Evolutionary conservation across 2,797 vertebrate genomes (phyloP).

Genomic region (Mionectes olivaceus): DNA sequence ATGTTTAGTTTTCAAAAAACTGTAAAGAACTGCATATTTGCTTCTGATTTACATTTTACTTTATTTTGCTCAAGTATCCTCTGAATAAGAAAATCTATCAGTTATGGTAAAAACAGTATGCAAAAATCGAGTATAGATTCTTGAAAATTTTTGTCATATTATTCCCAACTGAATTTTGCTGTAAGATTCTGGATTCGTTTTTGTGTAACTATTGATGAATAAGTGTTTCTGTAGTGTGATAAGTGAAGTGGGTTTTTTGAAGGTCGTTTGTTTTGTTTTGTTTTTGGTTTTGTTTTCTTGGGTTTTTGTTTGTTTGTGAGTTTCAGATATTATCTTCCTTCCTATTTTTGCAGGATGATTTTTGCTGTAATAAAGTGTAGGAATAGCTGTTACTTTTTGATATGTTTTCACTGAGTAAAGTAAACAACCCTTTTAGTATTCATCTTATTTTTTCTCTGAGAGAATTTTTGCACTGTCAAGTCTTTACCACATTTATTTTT

Average conservation of each 20-base stretch:
- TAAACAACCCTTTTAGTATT: not conserved
- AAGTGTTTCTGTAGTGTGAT: not conserved
- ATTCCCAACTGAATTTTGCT: not conserved
- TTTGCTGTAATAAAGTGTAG: not conserved
- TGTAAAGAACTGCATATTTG: not conserved
- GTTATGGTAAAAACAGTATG: not conserved
- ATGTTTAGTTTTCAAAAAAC: not conserved
- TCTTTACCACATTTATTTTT: not conserved
- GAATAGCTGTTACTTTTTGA: not conserved
- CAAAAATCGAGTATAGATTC: not conserved
- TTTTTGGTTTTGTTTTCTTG: not conserved
- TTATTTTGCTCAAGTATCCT: not conserved
- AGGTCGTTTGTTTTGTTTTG: too few relatives aligned
- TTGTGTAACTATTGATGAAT: not conserved
- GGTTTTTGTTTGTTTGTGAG: not conserved
- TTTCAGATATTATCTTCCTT: not conserved
- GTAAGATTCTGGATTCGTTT: not conserved
- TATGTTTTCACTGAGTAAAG: not conserved
- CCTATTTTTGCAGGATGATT: not conserved
- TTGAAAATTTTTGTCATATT: not conserved
- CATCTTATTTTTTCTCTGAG: not conserved
- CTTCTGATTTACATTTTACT: conserved; percentile 10
- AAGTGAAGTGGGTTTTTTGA: not conserved
- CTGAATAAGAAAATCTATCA: not conserved
- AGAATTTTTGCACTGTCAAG: not conserved